Evolutionary conservation across 1,140 invertebrate genomes (phyloP), one percentile per base, ranked within the genome.

Genomic region (Harpegnathos saltator): DNA sequence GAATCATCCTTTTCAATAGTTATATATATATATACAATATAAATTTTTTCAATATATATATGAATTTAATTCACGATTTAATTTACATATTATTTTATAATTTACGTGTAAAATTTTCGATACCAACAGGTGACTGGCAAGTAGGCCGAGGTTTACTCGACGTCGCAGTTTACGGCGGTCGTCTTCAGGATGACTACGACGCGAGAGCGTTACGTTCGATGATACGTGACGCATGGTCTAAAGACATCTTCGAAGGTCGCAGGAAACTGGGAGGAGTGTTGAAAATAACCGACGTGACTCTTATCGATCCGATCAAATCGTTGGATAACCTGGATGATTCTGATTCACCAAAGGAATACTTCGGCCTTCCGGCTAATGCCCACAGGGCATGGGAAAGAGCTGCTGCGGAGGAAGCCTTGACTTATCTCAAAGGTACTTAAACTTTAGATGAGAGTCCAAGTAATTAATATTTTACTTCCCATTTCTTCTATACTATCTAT

Each of bases 101-200:
- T 14, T 1, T 1, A 33, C 24, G 15, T 24, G 48, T 69, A n/a
- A 52, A 73, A 17, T 44, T 74, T 3, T 74, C 59, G 50, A 9
- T 4, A 33, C 22, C 24, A 2, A 26, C 71, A 24, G 77, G 86
- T 2, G 50, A 97, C 84, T 99, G 98, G 98, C 95, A 96, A 65
- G 96, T 96, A 83, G 94, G 99, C 54, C 96, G 97, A 87, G 98
- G 98, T 9, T 93, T 99, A 4, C 96, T 97, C 90, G 96, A 97
- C 88, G 96, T 96, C 72, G 97, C 97, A 0, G 96, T 99, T 75
- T 99, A 98, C 91, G 98, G 98, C 1, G 98, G 98, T 1, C 94
- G 98, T 58, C 95, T 99, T 9, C 98, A 98, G 91, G 98, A 98
- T 88, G 91, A 94, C 9, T 96, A 97, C 91, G 98, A 99, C 94